A percentile compares a stretch with the other conserved stretches of the same genome.
Conservation (phyloP, 2,113 vertebrate species). For the Tichodroma muraria region DNA sequence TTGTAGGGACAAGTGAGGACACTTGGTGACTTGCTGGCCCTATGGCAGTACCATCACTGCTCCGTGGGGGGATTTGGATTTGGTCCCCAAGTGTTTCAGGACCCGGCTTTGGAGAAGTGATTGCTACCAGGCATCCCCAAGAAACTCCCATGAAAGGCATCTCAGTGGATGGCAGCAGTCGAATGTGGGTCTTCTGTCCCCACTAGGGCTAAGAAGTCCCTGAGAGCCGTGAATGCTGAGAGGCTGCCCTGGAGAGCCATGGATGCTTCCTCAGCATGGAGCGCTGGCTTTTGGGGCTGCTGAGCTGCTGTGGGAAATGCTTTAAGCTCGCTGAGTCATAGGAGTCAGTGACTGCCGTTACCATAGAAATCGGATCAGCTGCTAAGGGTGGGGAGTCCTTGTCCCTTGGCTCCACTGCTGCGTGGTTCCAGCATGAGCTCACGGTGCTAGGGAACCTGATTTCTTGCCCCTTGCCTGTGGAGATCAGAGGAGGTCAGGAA, state of each 20-base stretch:
- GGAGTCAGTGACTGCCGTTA: not conserved
- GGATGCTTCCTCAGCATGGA: not conserved
- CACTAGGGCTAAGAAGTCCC: fast-evolving
- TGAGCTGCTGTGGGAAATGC: not conserved
- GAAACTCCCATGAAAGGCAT: not conserved
- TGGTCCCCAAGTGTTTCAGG: not conserved
- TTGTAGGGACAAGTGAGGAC: not conserved
- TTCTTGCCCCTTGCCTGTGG: not conserved
- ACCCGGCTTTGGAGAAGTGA: not conserved
- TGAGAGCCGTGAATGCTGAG: not conserved
- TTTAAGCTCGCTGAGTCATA: slow-evolving; percentile 26
- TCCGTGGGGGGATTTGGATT: not conserved
- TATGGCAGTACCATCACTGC: not conserved
- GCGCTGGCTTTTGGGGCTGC: not conserved
- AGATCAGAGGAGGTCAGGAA: not conserved
- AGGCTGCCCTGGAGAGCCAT: not conserved
- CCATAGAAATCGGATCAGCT: slow-evolving; percentile 50
- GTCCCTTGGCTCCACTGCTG: not conserved
- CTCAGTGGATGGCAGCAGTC: not conserved
- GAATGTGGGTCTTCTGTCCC: not conserved
- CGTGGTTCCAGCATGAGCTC: slow-evolving; percentile 24
- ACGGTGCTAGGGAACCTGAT: not conserved
- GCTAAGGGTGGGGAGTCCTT: slow-evolving; percentile 40
- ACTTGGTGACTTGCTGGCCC: not conserved
- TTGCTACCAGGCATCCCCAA: not conserved